A percentile compares a stretch with the other conserved stretches of the same genome.
Evolutionary conservation across 2,888 invertebrate species (phyloP).

Genomic region (Hetaerina titia): DNA sequence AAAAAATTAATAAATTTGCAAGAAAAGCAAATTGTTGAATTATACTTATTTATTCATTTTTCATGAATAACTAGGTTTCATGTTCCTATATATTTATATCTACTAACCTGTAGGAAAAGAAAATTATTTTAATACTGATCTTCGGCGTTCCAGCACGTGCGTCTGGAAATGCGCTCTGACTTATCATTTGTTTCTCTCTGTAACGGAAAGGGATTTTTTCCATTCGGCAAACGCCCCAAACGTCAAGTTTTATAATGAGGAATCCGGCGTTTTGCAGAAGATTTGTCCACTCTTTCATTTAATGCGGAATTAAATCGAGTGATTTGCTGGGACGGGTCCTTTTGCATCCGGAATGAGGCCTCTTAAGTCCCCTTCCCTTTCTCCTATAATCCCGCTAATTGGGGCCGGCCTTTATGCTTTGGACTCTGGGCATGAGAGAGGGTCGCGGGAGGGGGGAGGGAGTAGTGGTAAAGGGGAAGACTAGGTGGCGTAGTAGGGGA

Average conservation of each 20-base stretch:
- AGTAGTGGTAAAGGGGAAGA: not conserved
- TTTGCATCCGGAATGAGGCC: conserved; percentile 20
- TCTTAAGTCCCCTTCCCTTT: conserved; percentile 37
- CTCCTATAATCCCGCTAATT: conserved; percentile 39
- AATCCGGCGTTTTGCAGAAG: conserved; percentile 1
- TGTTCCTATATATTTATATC: too few relatives aligned
- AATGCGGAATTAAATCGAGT: conserved; percentile 35
- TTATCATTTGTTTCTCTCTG: not conserved
- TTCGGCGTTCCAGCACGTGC: not conserved
- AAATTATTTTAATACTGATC: not conserved
- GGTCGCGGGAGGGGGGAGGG: not conserved
- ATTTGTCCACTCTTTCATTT: conserved; percentile 27
- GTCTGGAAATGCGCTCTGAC: not conserved
- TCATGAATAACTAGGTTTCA: too few relatives aligned
- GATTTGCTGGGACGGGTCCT: conserved; percentile 20
- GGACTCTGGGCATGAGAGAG: not conserved
- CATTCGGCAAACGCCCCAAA: not conserved
- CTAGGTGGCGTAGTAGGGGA: too few relatives aligned
- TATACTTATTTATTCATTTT: too few relatives aligned
- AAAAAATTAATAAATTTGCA: too few relatives aligned
- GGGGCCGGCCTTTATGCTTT: not conserved
- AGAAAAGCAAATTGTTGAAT: too few relatives aligned
- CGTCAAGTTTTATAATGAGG: conserved; percentile 21
- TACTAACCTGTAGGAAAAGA: too few relatives aligned
- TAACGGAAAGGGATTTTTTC: not conserved